Conservation (phyloP, 1,140 invertebrate genomes). For the Aculops lycopersici region DNA sequence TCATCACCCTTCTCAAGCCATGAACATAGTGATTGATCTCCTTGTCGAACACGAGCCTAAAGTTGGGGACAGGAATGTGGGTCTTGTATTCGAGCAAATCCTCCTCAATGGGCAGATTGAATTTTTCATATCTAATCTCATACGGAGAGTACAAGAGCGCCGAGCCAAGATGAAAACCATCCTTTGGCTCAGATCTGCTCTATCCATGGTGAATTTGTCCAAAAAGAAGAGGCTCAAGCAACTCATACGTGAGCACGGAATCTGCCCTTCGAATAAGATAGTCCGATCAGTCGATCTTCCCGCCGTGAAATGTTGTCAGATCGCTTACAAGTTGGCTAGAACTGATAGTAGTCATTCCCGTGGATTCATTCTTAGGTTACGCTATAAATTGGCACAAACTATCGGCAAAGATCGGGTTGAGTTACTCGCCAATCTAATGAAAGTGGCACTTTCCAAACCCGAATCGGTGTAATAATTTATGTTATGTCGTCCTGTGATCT, state of each 20-base stretch:
- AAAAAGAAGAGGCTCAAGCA: background rate
- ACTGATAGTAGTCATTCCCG: background rate
- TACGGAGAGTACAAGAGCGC: background rate
- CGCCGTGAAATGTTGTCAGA: background rate
- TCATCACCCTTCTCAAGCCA: too few relatives aligned
- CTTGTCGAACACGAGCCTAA: too few relatives aligned
- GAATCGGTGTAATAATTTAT: too few relatives aligned
- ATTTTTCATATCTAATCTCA: background rate
- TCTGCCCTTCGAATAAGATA: too few relatives aligned
- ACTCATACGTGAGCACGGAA: background rate
- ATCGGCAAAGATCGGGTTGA: background rate
- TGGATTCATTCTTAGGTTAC: background rate
- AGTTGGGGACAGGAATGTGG: too few relatives aligned
- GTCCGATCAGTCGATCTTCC: too few relatives aligned
- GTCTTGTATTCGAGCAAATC: too few relatives aligned
- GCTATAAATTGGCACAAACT: background rate
- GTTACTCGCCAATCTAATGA: background rate
- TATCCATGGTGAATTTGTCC: background rate
- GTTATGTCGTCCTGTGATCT: too few relatives aligned
- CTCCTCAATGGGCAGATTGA: too few relatives aligned
- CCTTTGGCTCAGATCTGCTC: background rate
- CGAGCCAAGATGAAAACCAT: background rate
- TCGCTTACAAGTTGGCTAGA: background rate
- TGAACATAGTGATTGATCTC: too few relatives aligned
- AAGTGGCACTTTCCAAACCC: too few relatives aligned